Evolutionary conservation across 2,797 vertebrate genomes (phyloP).

Genomic region (Muscicapa striata): DNA sequence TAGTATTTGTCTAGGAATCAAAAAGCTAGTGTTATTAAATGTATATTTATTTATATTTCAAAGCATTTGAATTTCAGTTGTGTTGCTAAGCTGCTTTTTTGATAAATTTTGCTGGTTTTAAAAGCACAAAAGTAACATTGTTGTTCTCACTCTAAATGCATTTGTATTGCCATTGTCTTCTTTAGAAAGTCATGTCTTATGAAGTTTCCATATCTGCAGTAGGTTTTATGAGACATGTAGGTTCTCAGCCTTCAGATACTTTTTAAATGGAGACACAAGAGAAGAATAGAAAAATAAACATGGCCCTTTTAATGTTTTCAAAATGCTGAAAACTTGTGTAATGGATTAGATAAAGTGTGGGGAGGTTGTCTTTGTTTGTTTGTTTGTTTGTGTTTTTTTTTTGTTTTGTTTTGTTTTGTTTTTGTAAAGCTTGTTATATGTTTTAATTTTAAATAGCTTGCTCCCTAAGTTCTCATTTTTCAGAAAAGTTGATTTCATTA

Average conservation of each 20-base stretch:
- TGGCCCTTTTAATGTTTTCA: neutral
- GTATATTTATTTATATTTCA: conserved; percentile 15
- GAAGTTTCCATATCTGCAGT: neutral
- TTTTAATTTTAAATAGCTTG: neutral
- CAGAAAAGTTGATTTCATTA: neutral
- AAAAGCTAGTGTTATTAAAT: neutral
- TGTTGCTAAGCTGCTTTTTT: conserved; percentile 24
- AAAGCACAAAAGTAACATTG: conserved; percentile 28
- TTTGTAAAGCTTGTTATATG: neutral
- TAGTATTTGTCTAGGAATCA: neutral
- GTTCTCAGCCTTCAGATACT: neutral
- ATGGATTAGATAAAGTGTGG: neutral
- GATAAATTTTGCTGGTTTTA: conserved; percentile 58
- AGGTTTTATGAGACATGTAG: neutral
- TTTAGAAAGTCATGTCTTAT: conserved; percentile 12
- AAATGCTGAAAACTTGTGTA: neutral
- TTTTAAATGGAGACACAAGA: neutral
- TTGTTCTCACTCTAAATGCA: neutral
- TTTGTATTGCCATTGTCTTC: conserved; percentile 52
- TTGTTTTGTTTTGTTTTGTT: too few relatives aligned
- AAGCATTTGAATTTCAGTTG: conserved; percentile 32
- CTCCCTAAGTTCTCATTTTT: neutral
- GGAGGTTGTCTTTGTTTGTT: neutral
- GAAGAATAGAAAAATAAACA: neutral
- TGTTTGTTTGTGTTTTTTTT: too few relatives aligned